phyloP scores from a whole-genome alignment of 2,113 vertebrate species.

The Eclectus roratus region DNA sequence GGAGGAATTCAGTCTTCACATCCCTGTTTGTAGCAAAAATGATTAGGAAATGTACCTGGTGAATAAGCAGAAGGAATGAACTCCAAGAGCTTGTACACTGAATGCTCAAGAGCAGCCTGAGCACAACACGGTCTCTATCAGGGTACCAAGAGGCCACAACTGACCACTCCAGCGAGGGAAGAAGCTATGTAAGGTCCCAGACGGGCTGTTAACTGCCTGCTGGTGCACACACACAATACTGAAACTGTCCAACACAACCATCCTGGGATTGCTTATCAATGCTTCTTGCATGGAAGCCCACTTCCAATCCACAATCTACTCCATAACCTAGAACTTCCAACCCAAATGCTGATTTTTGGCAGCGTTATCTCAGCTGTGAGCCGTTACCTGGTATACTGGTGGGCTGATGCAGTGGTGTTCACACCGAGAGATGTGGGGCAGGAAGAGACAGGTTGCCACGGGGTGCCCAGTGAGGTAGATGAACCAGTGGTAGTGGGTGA shows the following conservation, averaged over 20 bases:
- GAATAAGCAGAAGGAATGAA: neutral
- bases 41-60: neutral
- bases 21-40: neutral
- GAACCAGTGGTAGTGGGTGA: slow-evolving; percentile 75
- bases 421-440: slow-evolving; percentile 66
- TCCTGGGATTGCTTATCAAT: neutral
- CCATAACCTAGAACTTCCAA: neutral
- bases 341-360: neutral
- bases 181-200: neutral
- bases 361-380: neutral
- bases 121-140: neutral
- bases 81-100: neutral
- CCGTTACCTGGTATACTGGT: slow-evolving; percentile 69
- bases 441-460: slow-evolving; percentile 72
- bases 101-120: neutral
- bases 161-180: neutral
- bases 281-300: neutral
- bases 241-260: neutral
- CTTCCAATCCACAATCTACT: neutral
- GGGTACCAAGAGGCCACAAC: neutral
- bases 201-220: neutral
- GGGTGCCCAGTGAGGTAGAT: slow-evolving; percentile 71
- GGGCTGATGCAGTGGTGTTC: slow-evolving; percentile 57
- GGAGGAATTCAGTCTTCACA: neutral
- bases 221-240: neutral